These are phyloP conservation scores for Drosophila emarginata DNA, from an alignment of 2,888 invertebrate species.

Conservation along the genomic window DNA sequence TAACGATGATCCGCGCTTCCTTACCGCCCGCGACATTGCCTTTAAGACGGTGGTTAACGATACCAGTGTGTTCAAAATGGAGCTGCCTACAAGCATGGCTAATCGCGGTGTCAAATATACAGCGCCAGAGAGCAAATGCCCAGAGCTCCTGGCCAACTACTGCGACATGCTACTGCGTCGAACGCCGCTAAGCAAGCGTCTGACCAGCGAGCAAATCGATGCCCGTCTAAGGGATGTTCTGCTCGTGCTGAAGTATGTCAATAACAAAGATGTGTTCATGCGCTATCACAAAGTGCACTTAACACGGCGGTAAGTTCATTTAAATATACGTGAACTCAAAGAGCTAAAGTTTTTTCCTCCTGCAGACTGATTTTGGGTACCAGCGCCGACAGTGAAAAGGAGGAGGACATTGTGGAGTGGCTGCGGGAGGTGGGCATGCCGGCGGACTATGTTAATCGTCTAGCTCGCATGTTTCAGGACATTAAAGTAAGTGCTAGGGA, in stretches of 20 bases:
- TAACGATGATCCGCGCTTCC: constrained; percentile 97
- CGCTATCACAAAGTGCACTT: constrained; percentile 99
- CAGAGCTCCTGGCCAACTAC: constrained; percentile 98
- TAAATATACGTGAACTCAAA: too few relatives aligned
- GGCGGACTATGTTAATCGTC: constrained; percentile 98
- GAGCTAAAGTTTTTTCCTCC: background rate
- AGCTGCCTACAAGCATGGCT: constrained; percentile 86
- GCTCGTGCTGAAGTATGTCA: constrained; percentile 98
- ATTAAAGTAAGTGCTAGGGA: constrained; percentile 88
- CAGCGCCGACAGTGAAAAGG: constrained; percentile 99
- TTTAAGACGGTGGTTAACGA: constrained; percentile 99
- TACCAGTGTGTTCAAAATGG: constrained; percentile 93
- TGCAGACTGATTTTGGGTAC: constrained; percentile 95
- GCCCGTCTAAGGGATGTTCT: constrained; percentile 95
- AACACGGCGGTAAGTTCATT: constrained; percentile 86
- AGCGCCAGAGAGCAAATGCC: constrained; percentile 98
- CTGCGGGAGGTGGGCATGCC: constrained; percentile 99
- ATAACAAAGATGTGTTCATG: constrained; percentile 99
- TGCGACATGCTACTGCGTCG: constrained; percentile 99
- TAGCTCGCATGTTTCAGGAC: constrained; percentile 99
- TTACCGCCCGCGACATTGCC: constrained; percentile 98
- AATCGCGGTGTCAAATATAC: constrained; percentile 87
- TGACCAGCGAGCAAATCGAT: constrained; percentile 98
- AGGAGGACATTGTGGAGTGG: constrained; percentile 99
- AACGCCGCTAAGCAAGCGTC: constrained; percentile 96